phyloP scores from a whole-genome alignment of 1,140 invertebrate species.

The Meloidogyne hapla region DNA sequence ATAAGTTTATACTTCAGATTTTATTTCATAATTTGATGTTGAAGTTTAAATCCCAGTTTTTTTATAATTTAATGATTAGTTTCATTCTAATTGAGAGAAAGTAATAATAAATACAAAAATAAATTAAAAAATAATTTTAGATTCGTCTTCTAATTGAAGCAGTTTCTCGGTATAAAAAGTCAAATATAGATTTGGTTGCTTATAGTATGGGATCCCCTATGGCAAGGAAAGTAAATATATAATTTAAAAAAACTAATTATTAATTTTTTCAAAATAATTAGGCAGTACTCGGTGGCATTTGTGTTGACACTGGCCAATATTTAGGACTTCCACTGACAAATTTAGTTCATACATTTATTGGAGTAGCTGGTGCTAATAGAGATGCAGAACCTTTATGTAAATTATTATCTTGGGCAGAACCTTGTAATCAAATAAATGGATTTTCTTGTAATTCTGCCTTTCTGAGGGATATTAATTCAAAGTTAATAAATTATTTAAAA shows the following conservation, averaged over 20 bases:
- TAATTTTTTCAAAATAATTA: neutral
- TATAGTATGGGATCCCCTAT: constrained; percentile 39
- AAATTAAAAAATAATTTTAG: neutral
- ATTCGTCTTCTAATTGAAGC: constrained; percentile 18
- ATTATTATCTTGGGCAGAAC: constrained; percentile 7
- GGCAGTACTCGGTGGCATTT: constrained; percentile 37
- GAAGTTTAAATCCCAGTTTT: no score
- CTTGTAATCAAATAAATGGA: constrained; percentile 33
- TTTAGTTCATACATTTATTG: constrained; percentile 41
- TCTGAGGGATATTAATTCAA: constrained; percentile 35
- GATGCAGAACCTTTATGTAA: constrained; percentile 18
- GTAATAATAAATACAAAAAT: neutral
- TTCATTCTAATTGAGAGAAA: no score
- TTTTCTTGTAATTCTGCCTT: constrained; percentile 30
- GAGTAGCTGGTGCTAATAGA: constrained; percentile 47
- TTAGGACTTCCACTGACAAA: constrained; percentile 33
- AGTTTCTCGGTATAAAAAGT: constrained; percentile 25
- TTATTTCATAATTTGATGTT: no score
- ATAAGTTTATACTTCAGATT: no score
- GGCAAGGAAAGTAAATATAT: constrained; percentile 18
- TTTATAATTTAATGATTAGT: no score
- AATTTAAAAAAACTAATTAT: neutral
- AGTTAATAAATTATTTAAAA: constrained; percentile 5
- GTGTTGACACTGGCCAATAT: constrained; percentile 38
- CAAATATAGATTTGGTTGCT: constrained; percentile 29